A percentile compares a stretch with the other conserved stretches of the same genome.
phyloP scores from a whole-genome alignment of 1,140 invertebrate species.

The Cataglyphis hispanica region DNA sequence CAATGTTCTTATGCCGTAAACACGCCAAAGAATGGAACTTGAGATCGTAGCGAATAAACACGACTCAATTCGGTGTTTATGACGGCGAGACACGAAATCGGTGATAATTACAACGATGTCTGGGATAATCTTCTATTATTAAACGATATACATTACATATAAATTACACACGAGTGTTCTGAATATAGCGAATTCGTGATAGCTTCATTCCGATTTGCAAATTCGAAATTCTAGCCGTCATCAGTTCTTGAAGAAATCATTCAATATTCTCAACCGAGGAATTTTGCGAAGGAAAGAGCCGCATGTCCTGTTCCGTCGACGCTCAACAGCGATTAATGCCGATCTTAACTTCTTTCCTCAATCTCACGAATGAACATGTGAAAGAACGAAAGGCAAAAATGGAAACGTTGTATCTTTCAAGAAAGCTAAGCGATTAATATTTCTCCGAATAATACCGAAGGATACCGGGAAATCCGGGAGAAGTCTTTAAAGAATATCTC shows the following conservation, averaged over 20 bases:
- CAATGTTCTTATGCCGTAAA: not conserved
- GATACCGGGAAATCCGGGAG: not conserved
- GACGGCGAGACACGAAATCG: not conserved
- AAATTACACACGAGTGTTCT: not conserved
- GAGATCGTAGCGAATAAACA: not conserved
- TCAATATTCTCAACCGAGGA: not conserved
- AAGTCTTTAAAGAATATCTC: not conserved
- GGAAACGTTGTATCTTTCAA: not conserved
- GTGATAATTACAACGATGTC: not conserved
- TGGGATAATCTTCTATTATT: not conserved
- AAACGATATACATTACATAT: not conserved
- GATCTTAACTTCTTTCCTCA: not conserved
- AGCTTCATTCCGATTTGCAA: not conserved
- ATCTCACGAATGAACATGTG: not conserved
- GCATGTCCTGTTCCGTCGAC: too few species aligned
- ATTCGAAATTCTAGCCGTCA: not conserved
- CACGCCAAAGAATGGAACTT: not conserved
- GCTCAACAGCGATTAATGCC: not conserved
- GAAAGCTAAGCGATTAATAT: not conserved
- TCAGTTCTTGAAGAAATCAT: not conserved
- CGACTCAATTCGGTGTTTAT: not conserved
- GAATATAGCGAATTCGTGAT: not conserved
- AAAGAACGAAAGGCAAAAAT: not conserved
- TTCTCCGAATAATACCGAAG: too few species aligned
- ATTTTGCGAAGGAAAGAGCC: not conserved